These are phyloP conservation scores for Rhineura floridana DNA, from an alignment of 2,113 vertebrate species.

Conservation along the genomic window DNA sequence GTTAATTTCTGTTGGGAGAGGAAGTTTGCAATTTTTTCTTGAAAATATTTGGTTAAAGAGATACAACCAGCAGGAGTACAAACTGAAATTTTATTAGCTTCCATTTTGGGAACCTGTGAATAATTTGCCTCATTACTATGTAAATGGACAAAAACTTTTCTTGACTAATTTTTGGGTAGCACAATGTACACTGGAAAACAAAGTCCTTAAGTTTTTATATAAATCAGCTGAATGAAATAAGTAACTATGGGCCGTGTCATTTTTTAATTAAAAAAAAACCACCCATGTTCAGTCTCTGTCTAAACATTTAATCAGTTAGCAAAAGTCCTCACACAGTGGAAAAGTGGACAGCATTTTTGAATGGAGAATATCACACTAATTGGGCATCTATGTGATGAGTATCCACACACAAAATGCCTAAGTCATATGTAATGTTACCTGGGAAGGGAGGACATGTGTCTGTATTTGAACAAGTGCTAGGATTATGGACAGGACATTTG, in stretches of 20 bases:
- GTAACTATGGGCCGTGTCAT: background rate
- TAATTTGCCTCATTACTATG: background rate
- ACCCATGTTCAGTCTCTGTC: background rate
- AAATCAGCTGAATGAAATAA: background rate
- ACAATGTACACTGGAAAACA: background rate
- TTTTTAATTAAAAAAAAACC: background rate
- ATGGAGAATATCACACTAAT: background rate
- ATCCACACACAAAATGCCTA: background rate
- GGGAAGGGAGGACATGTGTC: background rate
- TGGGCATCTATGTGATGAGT: background rate
- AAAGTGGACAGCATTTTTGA: background rate
- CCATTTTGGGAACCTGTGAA: background rate
- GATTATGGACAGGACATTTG: background rate
- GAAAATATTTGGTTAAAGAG: constrained; percentile 5
- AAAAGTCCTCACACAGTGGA: background rate
- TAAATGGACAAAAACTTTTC: background rate
- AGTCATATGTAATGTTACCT: background rate
- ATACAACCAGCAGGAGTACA: background rate
- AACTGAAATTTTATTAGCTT: background rate
- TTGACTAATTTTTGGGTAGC: constrained; percentile 6
- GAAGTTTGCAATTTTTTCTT: background rate
- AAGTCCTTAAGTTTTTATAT: background rate
- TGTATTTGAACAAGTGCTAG: background rate
- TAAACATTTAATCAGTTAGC: background rate
- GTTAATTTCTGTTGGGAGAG: background rate